Evolutionary conservation across 1,140 invertebrate genomes (phyloP), one percentile per base, ranked within the genome.

Genomic region (Bradynema listronoti): DNA sequence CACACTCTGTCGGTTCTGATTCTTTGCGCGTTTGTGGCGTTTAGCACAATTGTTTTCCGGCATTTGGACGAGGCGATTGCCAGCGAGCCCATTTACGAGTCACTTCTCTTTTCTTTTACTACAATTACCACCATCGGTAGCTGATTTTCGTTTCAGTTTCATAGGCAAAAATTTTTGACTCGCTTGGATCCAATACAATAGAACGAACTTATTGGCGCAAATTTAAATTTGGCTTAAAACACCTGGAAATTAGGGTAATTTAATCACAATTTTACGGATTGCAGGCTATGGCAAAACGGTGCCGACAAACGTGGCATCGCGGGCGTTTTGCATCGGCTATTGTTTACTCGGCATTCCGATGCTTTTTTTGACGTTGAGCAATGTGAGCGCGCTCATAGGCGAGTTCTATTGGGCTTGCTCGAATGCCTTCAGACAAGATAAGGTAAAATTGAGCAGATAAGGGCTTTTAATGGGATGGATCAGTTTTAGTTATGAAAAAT

Each of bases 351-450:
- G 58, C 36, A 59, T 59, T 61, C 58, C 58, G 7, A 25, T 59
- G 25, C 54, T 45, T 27, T 59, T 59, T 30, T 22, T 59, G 25
- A 32, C 53, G 25, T 59, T 59, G 34, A 22, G 54, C 14, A 39
- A 59, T 9, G 16, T 59, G 29, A 57, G 58, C 4, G 24, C 58
- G 47, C 29, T 59, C n/a, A 33, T 59, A 41, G 45, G 54, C 29
- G 58, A 59, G 29, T 24, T 58, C 9, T 59, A 59, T 61, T 59
- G 58, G 58, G n/a, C n/a, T n/a, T n/a, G n/a, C n/a, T n/a, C n/a
- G n/a, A n/a, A n/a, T n/a, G n/a, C n/a, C n/a, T n/a, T n/a, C n/a
- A n/a, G n/a, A n/a, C n/a, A n/a, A n/a, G n/a, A n/a, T n/a, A n/a
- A n/a, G n/a, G n/a, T n/a, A n/a, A n/a, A n/a, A n/a, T n/a, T n/a